These are phyloP conservation scores for Cremastinae sp. DNA, from an alignment of 2,888 invertebrate species.

Conservation along the genomic window DNA sequence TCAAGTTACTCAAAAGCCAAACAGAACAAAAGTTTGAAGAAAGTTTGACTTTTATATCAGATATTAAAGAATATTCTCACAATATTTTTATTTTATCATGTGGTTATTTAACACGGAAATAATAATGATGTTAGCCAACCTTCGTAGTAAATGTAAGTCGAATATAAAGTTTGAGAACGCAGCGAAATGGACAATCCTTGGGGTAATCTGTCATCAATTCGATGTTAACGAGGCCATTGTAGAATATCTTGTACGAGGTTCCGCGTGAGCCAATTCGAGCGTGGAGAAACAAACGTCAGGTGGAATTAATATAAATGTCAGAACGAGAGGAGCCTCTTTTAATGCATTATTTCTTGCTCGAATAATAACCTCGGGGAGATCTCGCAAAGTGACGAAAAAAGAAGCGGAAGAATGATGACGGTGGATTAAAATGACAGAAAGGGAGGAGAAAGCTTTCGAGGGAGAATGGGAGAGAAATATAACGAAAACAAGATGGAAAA, in stretches of 20 bases:
- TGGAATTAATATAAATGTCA: conserved; percentile 40
- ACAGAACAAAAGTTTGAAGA: too few species aligned
- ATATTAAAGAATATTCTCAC: too few species aligned
- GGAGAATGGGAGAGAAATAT: neutral
- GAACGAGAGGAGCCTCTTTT: conserved; percentile 32
- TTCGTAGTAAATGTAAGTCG: too few species aligned
- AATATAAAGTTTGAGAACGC: too few species aligned
- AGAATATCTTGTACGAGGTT: neutral
- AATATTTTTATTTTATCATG: too few species aligned
- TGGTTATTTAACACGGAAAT: too few species aligned
- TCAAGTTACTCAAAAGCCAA: too few species aligned
- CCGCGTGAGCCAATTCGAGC: conserved; percentile 20
- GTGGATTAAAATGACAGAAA: conserved; percentile 1
- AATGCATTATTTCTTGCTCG: conserved; percentile 14
- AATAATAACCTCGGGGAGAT: conserved; percentile 24
- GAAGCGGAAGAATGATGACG: conserved; percentile 31
- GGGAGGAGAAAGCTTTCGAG: conserved; percentile 7
- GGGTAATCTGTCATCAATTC: conserved; percentile 18
- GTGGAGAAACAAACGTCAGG: conserved; percentile 33
- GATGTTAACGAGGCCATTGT: conserved; percentile 10
- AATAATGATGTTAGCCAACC: too few species aligned
- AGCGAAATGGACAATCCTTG: too few species aligned
- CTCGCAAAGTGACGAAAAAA: conserved; percentile 5
- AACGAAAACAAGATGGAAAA: neutral
- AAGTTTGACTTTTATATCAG: too few species aligned